Conservation (phyloP, 1,140 invertebrate species). For the Trichonephila clavipes region DNA sequence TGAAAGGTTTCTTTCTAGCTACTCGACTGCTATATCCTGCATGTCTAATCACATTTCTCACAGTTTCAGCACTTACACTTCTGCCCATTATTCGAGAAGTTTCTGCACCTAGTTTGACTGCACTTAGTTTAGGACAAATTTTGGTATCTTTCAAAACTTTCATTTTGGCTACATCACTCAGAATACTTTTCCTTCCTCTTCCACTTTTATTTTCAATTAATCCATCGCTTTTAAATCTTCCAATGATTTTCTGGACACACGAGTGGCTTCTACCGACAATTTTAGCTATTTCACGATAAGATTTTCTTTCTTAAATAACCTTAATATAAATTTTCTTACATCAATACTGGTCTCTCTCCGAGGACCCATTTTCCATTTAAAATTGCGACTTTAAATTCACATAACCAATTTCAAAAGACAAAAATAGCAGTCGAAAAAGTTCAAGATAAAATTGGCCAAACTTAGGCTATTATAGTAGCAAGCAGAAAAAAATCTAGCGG, state of each 20-base stretch:
- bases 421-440: too few relatives aligned
- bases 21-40: not conserved
- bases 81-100: not conserved
- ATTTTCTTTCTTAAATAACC: too few relatives aligned
- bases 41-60: not conserved
- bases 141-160: too few relatives aligned
- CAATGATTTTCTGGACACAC: conserved; percentile 35
- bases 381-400: conserved; percentile 48
- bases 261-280: not conserved
- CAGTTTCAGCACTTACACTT: too few relatives aligned
- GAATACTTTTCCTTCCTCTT: too few relatives aligned
- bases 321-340: too few relatives aligned
- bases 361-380: conserved; percentile 18
- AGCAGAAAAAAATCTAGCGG: too few relatives aligned
- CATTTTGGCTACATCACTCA: too few relatives aligned
- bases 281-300: too few relatives aligned
- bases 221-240: conserved; percentile 38
- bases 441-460: too few relatives aligned
- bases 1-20: conserved; percentile 36
- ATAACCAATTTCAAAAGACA: conserved; percentile 36
- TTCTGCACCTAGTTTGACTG: not conserved
- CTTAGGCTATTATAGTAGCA: too few relatives aligned
- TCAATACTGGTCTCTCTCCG: conserved; percentile 17
- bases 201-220: conserved; percentile 40
- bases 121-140: too few relatives aligned